phyloP scores from a whole-genome alignment of 2,113 vertebrate genomes.

The Callocephalon fimbriatum region DNA sequence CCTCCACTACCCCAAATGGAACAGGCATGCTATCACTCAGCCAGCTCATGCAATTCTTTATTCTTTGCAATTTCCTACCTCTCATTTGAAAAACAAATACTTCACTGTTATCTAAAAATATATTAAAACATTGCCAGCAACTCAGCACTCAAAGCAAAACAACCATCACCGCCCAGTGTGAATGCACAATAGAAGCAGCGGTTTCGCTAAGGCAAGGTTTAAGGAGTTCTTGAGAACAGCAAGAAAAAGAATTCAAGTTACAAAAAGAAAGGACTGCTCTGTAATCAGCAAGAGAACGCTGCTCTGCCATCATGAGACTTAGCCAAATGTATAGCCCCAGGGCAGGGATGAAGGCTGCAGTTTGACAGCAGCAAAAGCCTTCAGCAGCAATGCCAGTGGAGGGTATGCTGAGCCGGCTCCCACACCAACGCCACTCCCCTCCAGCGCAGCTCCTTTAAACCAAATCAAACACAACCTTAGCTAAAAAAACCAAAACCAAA shows the following conservation, averaged over 20 bases:
- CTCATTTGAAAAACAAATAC: slow-evolving; percentile 63
- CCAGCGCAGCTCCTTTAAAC: background rate
- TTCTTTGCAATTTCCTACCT: slow-evolving; percentile 66
- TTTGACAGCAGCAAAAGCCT: background rate
- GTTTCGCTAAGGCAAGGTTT: slow-evolving; percentile 19
- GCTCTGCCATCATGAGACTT: background rate
- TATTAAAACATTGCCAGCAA: slow-evolving; percentile 60
- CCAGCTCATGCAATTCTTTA: slow-evolving; percentile 61
- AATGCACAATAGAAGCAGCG: slow-evolving; percentile 39
- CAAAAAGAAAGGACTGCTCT: background rate
- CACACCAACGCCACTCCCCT: background rate
- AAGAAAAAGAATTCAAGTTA: slow-evolving; percentile 13
- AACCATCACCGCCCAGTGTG: slow-evolving; percentile 56
- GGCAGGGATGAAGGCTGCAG: background rate
- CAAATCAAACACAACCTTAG: background rate
- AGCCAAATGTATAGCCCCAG: background rate
- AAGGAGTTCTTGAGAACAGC: background rate
- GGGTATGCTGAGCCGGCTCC: background rate
- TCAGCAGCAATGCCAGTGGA: background rate
- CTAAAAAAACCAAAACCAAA: background rate
- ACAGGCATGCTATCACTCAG: slow-evolving; percentile 27
- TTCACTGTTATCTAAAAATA: slow-evolving; percentile 65
- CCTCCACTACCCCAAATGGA: slow-evolving; percentile 15
- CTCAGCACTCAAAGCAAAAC: slow-evolving; percentile 53
- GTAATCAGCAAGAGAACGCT: background rate